Percentiles rank a stretch among this genome's conserved stretches.
phyloP scores from a whole-genome alignment of 2,888 invertebrate species.

The Adelognathus sp. region DNA sequence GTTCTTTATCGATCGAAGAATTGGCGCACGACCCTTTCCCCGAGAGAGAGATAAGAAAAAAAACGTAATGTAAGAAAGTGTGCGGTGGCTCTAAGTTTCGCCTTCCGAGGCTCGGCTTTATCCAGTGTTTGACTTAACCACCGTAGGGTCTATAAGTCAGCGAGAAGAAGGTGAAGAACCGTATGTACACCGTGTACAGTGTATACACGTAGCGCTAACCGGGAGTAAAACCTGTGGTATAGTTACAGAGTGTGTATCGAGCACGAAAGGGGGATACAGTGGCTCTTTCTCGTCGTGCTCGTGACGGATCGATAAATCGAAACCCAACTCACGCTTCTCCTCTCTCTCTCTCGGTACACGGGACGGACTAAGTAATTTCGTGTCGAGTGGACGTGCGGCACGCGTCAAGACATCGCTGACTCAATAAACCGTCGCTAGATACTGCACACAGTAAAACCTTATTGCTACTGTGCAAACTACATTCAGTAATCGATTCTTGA shows the following conservation, averaged over 20 bases:
- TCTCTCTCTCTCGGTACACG: slow-evolving; percentile 11
- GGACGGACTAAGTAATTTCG: slow-evolving; percentile 59
- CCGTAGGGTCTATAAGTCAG: slow-evolving; percentile 31
- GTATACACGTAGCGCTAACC: not conserved
- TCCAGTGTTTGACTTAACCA: slow-evolving; percentile 1
- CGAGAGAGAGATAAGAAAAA: slow-evolving; percentile 1
- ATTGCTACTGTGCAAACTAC: not conserved
- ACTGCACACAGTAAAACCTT: not conserved
- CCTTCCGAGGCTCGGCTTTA: slow-evolving; percentile 13
- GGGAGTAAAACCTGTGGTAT: slow-evolving; percentile 2
- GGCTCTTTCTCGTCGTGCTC: slow-evolving; percentile 33
- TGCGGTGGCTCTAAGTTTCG: not conserved
- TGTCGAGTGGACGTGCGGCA: slow-evolving; percentile 50
- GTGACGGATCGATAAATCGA: slow-evolving; percentile 62
- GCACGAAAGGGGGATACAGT: not conserved
- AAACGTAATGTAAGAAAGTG: too few species aligned
- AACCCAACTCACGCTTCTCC: slow-evolving; percentile 57
- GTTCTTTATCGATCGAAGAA: slow-evolving; percentile 70
- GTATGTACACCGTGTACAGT: not conserved
- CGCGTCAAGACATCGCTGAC: slow-evolving; percentile 47
- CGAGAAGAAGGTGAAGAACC: slow-evolving; percentile 23
- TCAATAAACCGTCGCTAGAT: slow-evolving; percentile 19
- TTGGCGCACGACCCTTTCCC: slow-evolving; percentile 60
- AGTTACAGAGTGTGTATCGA: slow-evolving; percentile 12
- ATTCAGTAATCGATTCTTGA: too few species aligned